A percentile compares a stretch with the other conserved stretches of the same genome.
Evolutionary conservation across 2,888 invertebrate genomes (phyloP).

Genomic region (Drosophila recens): DNA sequence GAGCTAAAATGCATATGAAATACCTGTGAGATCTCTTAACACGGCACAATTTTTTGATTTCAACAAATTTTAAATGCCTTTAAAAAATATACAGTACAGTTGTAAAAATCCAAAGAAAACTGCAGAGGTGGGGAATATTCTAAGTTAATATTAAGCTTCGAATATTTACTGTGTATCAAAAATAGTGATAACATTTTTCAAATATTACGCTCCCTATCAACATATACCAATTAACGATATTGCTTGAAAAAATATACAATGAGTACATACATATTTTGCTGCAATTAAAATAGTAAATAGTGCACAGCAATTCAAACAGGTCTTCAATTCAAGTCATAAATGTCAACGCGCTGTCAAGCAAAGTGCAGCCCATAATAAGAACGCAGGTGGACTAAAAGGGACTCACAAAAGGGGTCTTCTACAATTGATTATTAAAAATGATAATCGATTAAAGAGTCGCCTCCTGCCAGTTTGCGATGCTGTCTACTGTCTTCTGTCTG

Average conservation of each 20-base stretch:
- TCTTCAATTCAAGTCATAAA: conserved; percentile 69
- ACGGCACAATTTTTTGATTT: too few species aligned
- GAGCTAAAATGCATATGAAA: too few species aligned
- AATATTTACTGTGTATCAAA: too few species aligned
- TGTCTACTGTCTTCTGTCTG: conserved; percentile 38
- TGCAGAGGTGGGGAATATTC: too few species aligned
- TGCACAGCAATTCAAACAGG: conserved; percentile 22
- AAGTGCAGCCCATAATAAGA: conserved; percentile 55
- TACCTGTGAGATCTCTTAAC: too few species aligned
- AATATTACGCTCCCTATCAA: not conserved
- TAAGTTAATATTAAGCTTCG: too few species aligned
- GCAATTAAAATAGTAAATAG: conserved; percentile 69
- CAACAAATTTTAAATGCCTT: not conserved
- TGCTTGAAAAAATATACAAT: not conserved
- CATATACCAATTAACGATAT: not conserved
- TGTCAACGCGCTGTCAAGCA: conserved; percentile 63
- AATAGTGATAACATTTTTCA: too few species aligned
- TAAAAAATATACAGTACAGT: too few species aligned
- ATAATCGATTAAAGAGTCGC: conserved; percentile 84
- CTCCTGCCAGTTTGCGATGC: conserved; percentile 40
- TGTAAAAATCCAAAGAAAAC: too few species aligned
- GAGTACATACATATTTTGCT: conserved; percentile 27
- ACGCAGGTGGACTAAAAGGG: conserved; percentile 37
- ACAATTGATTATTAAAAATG: conserved; percentile 85
- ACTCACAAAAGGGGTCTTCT: conserved; percentile 43